Evolutionary conservation across 2,888 invertebrate genomes (phyloP).

Genomic region (Cactoblastis cactorum): DNA sequence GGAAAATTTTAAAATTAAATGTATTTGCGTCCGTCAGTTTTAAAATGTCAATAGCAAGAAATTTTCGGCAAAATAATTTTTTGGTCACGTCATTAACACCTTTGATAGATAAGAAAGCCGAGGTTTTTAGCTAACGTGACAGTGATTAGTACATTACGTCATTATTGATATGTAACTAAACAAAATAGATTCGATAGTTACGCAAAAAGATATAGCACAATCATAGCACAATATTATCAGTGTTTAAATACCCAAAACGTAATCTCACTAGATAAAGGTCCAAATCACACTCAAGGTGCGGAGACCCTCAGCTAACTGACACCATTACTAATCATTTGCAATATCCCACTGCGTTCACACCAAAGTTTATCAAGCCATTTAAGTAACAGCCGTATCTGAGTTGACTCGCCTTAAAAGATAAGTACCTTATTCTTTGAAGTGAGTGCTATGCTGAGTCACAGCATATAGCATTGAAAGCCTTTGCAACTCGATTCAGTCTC

Average conservation of each 20-base stretch:
- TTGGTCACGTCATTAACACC: neutral
- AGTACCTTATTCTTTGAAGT: conserved; percentile 8
- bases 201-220: too few relatives aligned
- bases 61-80: too few relatives aligned
- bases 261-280: neutral
- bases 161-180: too few relatives aligned
- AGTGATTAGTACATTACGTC: too few relatives aligned
- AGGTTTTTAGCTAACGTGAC: too few relatives aligned
- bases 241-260: too few relatives aligned
- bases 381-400: conserved; percentile 6
- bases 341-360: conserved; percentile 1
- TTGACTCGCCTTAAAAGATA: conserved; percentile 8
- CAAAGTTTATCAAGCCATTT: conserved; percentile 10
- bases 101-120: too few relatives aligned
- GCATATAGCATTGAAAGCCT: neutral
- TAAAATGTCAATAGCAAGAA: too few relatives aligned
- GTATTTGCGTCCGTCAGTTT: too few relatives aligned
- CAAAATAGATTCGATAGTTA: too few relatives aligned
- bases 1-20: neutral
- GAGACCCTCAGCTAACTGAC: neutral
- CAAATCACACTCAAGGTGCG: too few relatives aligned
- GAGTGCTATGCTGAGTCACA: conserved; percentile 3
- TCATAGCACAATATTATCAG: too few relatives aligned
- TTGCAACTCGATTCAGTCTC: conserved; percentile 3
- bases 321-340: conserved; percentile 4